phyloP scores from a whole-genome alignment of 2,888 invertebrate species.

The Furcula furcula region DNA sequence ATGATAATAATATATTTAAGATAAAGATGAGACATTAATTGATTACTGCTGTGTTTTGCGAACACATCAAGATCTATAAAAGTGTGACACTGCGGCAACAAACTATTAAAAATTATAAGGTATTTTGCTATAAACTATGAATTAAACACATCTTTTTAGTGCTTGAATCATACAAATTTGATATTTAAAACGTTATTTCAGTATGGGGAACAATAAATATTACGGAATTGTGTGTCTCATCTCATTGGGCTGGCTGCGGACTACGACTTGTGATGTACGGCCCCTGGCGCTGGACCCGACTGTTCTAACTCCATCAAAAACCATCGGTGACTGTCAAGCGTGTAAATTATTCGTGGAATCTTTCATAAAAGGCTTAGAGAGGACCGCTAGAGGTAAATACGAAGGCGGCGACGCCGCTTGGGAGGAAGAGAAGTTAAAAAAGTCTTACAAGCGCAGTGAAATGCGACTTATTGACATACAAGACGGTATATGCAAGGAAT shows the following conservation, averaged over 20 bases:
- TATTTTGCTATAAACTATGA: slow-evolving; percentile 20
- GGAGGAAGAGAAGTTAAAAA: slow-evolving; percentile 93
- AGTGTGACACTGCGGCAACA: slow-evolving; percentile 15
- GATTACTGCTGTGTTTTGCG: slow-evolving; percentile 21
- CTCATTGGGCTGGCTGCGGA: slow-evolving; percentile 30
- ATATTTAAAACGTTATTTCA: slow-evolving; percentile 41
- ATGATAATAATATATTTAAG: slow-evolving; percentile 6
- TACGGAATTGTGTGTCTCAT: slow-evolving; percentile 22
- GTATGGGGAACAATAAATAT: slow-evolving; percentile 36
- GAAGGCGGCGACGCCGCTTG: slow-evolving; percentile 97
- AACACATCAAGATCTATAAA: slow-evolving; percentile 26
- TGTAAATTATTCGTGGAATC: slow-evolving; percentile 89
- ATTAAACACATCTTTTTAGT: slow-evolving; percentile 20
- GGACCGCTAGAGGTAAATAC: slow-evolving; percentile 92
- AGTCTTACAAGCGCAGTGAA: slow-evolving; percentile 92
- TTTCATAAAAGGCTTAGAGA: slow-evolving; percentile 90
- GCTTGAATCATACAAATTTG: slow-evolving; percentile 12
- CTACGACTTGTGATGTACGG: slow-evolving; percentile 39
- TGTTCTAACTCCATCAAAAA: slow-evolving; percentile 59
- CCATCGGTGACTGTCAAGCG: slow-evolving; percentile 89
- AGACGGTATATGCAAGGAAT: slow-evolving; percentile 91
- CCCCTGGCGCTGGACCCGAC: slow-evolving; percentile 49
- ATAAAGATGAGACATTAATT: too few species aligned
- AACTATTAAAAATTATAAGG: not conserved
- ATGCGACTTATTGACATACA: slow-evolving; percentile 95